Percentiles rank a stretch among this genome's conserved stretches.
Conservation (phyloP, 2,797 vertebrate species). For the Vultur gryphus region DNA sequence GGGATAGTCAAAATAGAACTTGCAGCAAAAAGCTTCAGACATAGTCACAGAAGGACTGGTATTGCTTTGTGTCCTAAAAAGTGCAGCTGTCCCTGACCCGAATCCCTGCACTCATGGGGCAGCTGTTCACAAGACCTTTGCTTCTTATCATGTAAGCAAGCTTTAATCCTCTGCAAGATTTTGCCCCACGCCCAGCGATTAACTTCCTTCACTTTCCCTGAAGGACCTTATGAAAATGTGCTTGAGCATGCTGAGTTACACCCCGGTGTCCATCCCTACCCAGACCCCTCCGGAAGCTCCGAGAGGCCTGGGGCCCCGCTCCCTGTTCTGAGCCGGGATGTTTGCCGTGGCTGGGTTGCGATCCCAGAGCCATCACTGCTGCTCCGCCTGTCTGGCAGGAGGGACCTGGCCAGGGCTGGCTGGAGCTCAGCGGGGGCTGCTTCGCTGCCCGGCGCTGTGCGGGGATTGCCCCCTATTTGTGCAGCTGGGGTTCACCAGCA, state of each 20-base stretch:
- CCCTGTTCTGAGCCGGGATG: neutral
- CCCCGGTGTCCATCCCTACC: accelerated
- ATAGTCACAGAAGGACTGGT: neutral
- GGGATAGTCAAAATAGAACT: neutral
- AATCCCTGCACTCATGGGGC: neutral
- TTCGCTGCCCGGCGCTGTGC: accelerated
- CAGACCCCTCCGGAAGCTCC: accelerated
- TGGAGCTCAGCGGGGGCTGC: neutral
- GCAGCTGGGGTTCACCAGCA: neutral
- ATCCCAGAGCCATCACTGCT: neutral
- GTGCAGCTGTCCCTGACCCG: neutral
- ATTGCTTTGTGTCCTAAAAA: neutral
- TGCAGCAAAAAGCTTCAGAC: neutral
- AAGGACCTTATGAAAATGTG: neutral
- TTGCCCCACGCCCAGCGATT: neutral
- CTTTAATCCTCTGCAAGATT: constrained; percentile 16
- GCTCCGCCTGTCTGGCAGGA: neutral
- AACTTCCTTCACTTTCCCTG: neutral
- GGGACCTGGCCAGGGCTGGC: neutral
- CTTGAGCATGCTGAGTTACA: accelerated
- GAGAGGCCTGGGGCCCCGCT: accelerated
- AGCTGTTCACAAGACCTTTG: neutral
- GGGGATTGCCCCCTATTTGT: accelerated
- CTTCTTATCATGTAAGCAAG: neutral
- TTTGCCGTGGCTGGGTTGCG: neutral